Evolutionary conservation across 2,113 vertebrate genomes (phyloP).

Genomic region (Hepsetus odoe): DNA sequence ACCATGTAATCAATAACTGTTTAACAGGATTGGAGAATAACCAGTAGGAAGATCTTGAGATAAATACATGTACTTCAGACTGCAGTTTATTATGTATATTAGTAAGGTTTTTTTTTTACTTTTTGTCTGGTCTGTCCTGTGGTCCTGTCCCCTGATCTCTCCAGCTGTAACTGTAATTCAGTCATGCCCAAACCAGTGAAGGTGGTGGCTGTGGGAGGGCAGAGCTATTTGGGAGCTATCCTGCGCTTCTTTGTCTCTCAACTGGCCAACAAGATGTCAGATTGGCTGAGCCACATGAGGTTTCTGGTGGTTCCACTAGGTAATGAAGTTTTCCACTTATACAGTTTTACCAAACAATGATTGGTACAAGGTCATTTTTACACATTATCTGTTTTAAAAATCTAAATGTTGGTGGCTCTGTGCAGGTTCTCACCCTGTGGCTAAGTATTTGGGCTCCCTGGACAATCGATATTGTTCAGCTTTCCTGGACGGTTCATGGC

Average conservation of each 20-base stretch:
- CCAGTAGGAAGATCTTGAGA: not conserved
- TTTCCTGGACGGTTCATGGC: constrained; percentile 80
- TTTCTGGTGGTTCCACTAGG: constrained; percentile 88
- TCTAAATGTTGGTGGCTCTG: not conserved
- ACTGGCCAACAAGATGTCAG: constrained; percentile 86
- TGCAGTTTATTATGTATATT: not conserved
- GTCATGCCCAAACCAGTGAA: constrained; percentile 86
- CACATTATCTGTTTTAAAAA: not conserved
- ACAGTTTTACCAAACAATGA: too few relatives aligned
- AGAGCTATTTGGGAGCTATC: constrained; percentile 86
- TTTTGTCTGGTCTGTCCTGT: not conserved
- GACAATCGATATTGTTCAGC: constrained; percentile 74
- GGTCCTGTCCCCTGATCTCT: not conserved
- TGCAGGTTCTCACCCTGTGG: constrained; percentile 80
- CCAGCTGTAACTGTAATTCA: constrained; percentile 90
- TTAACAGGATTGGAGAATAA: not conserved
- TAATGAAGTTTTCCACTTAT: constrained; percentile 56
- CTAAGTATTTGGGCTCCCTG: constrained; percentile 77
- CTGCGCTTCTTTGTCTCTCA: constrained; percentile 89
- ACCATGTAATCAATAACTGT: not conserved
- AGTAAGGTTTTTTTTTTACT: not conserved
- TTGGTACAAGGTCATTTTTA: too few relatives aligned
- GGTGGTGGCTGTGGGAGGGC: constrained; percentile 84
- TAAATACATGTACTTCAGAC: not conserved
- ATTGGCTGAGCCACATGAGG: constrained; percentile 88